Evolutionary conservation across 1,140 invertebrate genomes (phyloP), one percentile per base, ranked within the genome.

Genomic region (Trichoplusia ni): DNA sequence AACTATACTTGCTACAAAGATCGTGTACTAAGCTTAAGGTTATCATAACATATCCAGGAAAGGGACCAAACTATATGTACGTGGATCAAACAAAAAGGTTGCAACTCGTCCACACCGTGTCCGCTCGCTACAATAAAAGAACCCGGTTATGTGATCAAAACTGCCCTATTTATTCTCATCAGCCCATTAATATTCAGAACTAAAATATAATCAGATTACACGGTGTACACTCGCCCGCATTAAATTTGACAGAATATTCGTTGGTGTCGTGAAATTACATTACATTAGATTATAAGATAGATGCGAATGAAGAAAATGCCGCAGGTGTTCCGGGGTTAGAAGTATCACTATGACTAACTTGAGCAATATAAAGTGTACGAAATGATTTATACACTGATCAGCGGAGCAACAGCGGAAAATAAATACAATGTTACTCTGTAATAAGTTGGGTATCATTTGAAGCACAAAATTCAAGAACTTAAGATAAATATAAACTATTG

Each of bases 81-180:
- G 29, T 11, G 9, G 29, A 33, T 2, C 1, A 33, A 4, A n/a
- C 29, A 29, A 6, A 27, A 4, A 9, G 7, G 19, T 56, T 40
- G 35, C 51, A 23, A 18, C 11, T 40, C 21, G 33, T 13, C 33
- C 1, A 8, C 7, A 9, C 33, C 21, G 35, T 23, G 21, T n/a
- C n/a, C 51, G 13, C 8, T 18, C 21, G 51, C 51, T 18, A 23
- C 33, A n/a, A 56, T 40, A 56, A 56, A 56, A 40, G 16, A 23
- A 35, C n/a, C n/a, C 4, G 11, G 13, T 38, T 56, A 37, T 47
- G 51, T 56, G 51, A 56, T 56, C 51, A 56, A 38, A 56, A 38
- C 35, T 38, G 33, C 51, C 51, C 35, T 13, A 25, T 56, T 56
- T 56, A 27, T 53, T 56, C 21, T 38, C 35, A 40, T 40, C 29